phyloP scores from a whole-genome alignment of 1,140 invertebrate genomes.

The Anastrepha ludens region DNA sequence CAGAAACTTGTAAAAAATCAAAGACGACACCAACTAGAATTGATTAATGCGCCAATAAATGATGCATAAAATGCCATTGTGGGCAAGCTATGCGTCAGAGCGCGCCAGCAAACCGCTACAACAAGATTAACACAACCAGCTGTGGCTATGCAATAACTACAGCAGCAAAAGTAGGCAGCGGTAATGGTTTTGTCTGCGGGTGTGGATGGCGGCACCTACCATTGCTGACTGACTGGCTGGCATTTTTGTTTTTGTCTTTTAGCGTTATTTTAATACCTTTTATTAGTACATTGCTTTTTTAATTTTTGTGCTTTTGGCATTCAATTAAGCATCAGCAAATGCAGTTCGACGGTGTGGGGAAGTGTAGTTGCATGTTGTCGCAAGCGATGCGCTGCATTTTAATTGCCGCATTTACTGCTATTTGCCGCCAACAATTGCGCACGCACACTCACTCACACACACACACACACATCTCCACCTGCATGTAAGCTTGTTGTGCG shows the following conservation, averaged over 20 bases:
- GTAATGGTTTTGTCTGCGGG: background rate
- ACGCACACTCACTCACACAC: background rate
- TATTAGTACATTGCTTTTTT: background rate
- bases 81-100: conserved; percentile 18
- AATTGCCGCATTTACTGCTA: conserved; percentile 54
- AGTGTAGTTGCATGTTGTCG: background rate
- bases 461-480: background rate
- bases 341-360: background rate
- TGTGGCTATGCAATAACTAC: background rate
- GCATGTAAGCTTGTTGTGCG: background rate
- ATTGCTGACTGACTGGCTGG: background rate
- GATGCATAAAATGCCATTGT: conserved; percentile 41
- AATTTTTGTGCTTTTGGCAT: conserved; percentile 8
- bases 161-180: background rate
- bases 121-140: background rate
- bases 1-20: background rate
- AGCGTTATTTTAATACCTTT: background rate
- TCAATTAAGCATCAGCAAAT: conserved; percentile 34
- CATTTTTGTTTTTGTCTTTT: background rate
- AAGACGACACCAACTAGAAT: conserved; percentile 49
- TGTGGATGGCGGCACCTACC: conserved; percentile 35
- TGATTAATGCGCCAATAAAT: conserved; percentile 38
- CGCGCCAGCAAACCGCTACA: background rate
- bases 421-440: conserved; percentile 37
- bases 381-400: conserved; percentile 50